Conservation (phyloP, 1,140 invertebrate genomes). For the Globodera rostochiensis region DNA sequence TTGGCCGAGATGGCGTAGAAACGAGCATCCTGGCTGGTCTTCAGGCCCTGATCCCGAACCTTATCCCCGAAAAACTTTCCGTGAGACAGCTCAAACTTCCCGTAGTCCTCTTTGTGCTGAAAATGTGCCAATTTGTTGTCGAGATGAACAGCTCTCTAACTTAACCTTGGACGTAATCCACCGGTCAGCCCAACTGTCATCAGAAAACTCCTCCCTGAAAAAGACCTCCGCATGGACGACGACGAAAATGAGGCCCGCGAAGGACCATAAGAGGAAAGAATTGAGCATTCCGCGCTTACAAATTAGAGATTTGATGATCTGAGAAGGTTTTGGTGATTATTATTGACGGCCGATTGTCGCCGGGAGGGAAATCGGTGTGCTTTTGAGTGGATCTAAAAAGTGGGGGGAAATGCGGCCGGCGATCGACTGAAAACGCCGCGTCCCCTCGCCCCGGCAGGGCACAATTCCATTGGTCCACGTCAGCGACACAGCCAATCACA, state of each 20-base stretch:
- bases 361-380: background rate
- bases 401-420: too few species aligned
- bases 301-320: background rate
- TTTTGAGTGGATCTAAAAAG: background rate
- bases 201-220: slow-evolving; percentile 63
- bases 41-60: slow-evolving; percentile 87
- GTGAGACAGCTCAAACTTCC: slow-evolving; percentile 84
- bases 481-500: background rate
- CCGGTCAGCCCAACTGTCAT: slow-evolving; percentile 57
- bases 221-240: slow-evolving; percentile 52
- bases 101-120: slow-evolving; percentile 75
- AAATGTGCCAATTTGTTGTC: background rate
- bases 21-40: slow-evolving; percentile 92
- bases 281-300: background rate
- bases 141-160: background rate
- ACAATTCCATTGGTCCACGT: background rate
- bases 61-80: slow-evolving; percentile 95
- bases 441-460: background rate
- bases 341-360: background rate
- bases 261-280: background rate
- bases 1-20: slow-evolving; percentile 94
- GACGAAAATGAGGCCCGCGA: background rate
- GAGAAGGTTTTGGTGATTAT: background rate
- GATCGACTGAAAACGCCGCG: too few species aligned
- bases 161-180: slow-evolving; percentile 61